A percentile compares a stretch with the other conserved stretches of the same genome.
Evolutionary conservation across 2,113 vertebrate species (phyloP).

Genomic region (Engraulis encrasicolus): DNA sequence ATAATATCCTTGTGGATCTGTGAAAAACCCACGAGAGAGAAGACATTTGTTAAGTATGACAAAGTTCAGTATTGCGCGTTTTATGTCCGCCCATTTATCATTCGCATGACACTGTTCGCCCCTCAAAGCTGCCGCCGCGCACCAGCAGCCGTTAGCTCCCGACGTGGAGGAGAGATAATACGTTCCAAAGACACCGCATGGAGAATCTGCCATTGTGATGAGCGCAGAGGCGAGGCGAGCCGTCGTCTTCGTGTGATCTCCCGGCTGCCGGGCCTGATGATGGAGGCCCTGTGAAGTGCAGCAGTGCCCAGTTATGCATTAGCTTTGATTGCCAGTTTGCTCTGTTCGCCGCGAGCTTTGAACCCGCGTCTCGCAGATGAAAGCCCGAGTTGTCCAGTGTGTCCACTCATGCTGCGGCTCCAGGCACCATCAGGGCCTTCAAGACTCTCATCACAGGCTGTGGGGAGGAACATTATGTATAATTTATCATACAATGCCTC

Average conservation of each 20-base stretch:
- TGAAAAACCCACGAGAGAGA: conserved; percentile 27
- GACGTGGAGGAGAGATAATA: conserved; percentile 59
- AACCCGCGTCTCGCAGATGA: conserved; percentile 70
- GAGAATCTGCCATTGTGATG: conserved; percentile 64
- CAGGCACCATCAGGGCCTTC: conserved; percentile 62
- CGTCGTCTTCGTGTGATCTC: conserved; percentile 63
- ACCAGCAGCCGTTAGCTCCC: conserved; percentile 39
- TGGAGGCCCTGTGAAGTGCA: conserved; percentile 64
- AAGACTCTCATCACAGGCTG: conserved; percentile 49
- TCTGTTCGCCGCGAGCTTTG: conserved; percentile 65
- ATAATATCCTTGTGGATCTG: conserved; percentile 41
- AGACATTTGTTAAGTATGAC: conserved; percentile 46
- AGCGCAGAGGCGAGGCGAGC: conserved; percentile 29
- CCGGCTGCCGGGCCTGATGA: conserved; percentile 53
- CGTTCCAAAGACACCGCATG: conserved; percentile 55
- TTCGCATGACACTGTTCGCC: conserved; percentile 53
- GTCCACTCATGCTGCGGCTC: conserved; percentile 64
- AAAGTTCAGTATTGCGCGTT: conserved; percentile 50
- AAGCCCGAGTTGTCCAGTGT: conserved; percentile 71
- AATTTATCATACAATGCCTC: conserved; percentile 69
- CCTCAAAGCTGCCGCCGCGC: conserved; percentile 51
- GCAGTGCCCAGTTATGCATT: conserved; percentile 67
- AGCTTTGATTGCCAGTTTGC: conserved; percentile 77
- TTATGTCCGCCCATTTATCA: conserved; percentile 56
- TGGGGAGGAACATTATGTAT: conserved; percentile 65